Evolutionary conservation across 2,888 invertebrate genomes (phyloP).

Genomic region (Proisotoma minuta): DNA sequence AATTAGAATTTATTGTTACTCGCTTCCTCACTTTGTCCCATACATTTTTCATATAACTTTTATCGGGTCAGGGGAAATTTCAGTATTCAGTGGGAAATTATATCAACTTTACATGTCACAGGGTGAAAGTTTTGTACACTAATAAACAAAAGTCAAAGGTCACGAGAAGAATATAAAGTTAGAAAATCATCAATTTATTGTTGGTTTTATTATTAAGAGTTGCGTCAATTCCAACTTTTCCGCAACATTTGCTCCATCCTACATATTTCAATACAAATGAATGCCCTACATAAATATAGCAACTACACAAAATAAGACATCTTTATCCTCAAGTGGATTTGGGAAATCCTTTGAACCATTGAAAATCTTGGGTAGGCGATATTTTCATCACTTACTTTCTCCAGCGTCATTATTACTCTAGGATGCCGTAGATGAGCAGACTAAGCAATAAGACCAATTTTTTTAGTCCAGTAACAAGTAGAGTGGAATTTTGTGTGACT

Average conservation of each 20-base stretch:
- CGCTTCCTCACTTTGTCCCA: neutral
- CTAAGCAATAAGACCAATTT: too few relatives aligned
- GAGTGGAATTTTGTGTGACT: too few relatives aligned
- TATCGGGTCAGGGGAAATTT: neutral
- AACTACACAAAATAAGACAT: too few relatives aligned
- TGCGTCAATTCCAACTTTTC: conserved; percentile 11
- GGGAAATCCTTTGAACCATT: conserved; percentile 9
- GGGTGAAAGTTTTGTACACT: too few relatives aligned
- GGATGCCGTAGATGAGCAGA: too few relatives aligned
- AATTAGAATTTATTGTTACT: conserved; percentile 6
- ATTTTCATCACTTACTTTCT: neutral
- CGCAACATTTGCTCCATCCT: conserved; percentile 9
- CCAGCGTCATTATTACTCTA: neutral
- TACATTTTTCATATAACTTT: too few relatives aligned
- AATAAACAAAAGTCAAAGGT: too few relatives aligned
- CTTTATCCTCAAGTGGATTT: conserved; percentile 9
- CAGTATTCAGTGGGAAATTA: neutral
- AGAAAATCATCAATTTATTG: too few relatives aligned
- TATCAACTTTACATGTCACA: neutral
- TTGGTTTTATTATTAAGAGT: too few relatives aligned
- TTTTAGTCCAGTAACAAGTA: too few relatives aligned
- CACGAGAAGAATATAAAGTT: too few relatives aligned
- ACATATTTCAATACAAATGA: neutral
- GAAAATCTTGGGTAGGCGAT: neutral
- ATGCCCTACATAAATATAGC: neutral